Percentiles rank a stretch among this genome's conserved stretches.
phyloP scores from a whole-genome alignment of 2,113 vertebrate genomes.

The Embiotoca jacksoni region DNA sequence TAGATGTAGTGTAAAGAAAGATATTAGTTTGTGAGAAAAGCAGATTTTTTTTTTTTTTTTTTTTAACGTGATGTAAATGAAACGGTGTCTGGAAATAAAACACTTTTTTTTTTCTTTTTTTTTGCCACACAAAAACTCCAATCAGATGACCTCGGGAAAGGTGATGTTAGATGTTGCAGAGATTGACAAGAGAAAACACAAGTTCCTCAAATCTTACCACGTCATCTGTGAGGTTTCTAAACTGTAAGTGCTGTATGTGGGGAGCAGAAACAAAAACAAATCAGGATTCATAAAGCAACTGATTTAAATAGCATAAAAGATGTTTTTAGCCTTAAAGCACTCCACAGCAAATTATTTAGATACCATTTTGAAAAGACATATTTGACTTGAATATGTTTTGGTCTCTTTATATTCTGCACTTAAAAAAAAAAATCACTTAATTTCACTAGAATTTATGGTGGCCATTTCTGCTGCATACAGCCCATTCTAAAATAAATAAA shows the following conservation, averaged over 20 bases:
- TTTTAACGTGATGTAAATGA: conserved; percentile 1
- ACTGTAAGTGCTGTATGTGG: conserved; percentile 90
- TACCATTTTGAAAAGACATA: too few relatives aligned
- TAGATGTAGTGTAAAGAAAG: neutral
- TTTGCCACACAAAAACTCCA: conserved; percentile 14
- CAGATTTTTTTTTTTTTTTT: neutral
- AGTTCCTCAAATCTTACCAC: conserved; percentile 88
- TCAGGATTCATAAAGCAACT: conserved; percentile 43
- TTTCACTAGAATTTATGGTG: too few relatives aligned
- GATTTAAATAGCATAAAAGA: conserved; percentile 7
- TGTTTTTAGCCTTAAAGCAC: neutral
- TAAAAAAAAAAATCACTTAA: too few relatives aligned
- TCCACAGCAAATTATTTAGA: too few relatives aligned
- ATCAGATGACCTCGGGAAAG: conserved; percentile 9
- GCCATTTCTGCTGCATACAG: too few relatives aligned
- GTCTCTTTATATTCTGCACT: too few relatives aligned
- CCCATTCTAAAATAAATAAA: neutral
- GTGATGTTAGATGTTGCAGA: conserved; percentile 41
- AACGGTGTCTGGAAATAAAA: neutral
- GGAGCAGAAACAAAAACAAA: conserved; percentile 67
- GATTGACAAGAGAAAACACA: conserved; percentile 12
- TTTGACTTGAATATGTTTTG: too few relatives aligned
- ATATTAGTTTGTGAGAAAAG: conserved; percentile 36
- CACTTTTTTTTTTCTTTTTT: conserved; percentile 2
- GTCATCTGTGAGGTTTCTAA: conserved; percentile 96